Conservation (phyloP, 2,113 vertebrate species). For the Calyptommatus sinebrachiatus region DNA sequence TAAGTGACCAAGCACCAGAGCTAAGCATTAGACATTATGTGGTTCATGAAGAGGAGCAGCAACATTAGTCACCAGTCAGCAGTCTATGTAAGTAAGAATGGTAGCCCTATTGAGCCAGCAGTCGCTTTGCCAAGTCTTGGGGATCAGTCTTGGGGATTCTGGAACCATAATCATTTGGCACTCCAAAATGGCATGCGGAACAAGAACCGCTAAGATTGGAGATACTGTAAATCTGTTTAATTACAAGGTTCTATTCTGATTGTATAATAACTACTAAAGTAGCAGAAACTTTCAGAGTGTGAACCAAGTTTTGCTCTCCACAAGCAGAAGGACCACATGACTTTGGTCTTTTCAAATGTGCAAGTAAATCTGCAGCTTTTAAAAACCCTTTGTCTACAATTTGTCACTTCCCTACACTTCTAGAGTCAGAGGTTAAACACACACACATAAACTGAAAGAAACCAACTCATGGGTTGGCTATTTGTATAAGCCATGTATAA, state of each 20-base stretch:
- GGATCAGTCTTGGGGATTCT: background rate
- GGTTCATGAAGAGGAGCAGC: too few species aligned
- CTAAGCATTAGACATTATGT: too few species aligned
- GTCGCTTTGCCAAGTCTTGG: background rate
- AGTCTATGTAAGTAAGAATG: background rate
- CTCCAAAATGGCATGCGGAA: background rate
- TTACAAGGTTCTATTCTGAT: background rate
- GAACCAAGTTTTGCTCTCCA: background rate
- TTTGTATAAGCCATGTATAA: conserved; percentile 58
- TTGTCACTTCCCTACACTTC: conserved; percentile 57
- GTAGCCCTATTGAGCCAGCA: background rate
- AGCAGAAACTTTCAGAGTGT: background rate
- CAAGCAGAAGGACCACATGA: background rate
- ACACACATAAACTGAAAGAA: conserved; percentile 47
- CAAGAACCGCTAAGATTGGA: background rate
- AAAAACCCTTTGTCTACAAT: conserved; percentile 50
- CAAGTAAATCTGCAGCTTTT: conserved; percentile 36
- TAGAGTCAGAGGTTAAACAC: conserved; percentile 61
- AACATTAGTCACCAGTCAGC: too few species aligned
- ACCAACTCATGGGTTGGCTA: conserved; percentile 69
- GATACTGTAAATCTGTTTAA: background rate
- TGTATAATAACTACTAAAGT: background rate
- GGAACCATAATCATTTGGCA: background rate
- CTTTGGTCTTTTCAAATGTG: background rate
- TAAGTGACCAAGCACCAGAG: too few species aligned